Evolutionary conservation across 1,140 invertebrate species (phyloP).

Genomic region (Drosophila teissieri): DNA sequence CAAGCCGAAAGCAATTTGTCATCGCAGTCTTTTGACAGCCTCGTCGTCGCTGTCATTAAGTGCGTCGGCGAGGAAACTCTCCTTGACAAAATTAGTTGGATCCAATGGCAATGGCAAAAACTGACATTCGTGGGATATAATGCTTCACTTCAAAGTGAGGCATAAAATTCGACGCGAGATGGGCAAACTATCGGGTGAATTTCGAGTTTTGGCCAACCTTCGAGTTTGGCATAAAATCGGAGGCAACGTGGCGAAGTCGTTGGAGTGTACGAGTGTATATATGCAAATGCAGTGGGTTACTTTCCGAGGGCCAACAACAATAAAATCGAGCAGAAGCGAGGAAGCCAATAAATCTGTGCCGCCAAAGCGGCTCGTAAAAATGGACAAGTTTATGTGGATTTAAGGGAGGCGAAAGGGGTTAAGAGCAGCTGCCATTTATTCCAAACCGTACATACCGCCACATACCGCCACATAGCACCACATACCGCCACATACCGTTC

Average conservation of each 20-base stretch:
- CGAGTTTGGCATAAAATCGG: constrained; percentile 47
- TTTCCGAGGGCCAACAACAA: constrained; percentile 52
- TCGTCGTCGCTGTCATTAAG: constrained; percentile 54
- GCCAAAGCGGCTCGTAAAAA: constrained; percentile 64
- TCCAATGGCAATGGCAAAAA: background rate
- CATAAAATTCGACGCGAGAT: constrained; percentile 39
- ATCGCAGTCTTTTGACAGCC: constrained; percentile 50
- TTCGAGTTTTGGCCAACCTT: constrained; percentile 45
- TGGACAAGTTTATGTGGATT: constrained; percentile 52
- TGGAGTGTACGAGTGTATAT: background rate
- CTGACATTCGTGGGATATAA: constrained; percentile 35
- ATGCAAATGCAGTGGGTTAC: constrained; percentile 49
- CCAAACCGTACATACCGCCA: background rate
- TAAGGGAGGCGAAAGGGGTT: background rate
- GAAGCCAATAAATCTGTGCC: constrained; percentile 64
- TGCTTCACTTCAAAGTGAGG: constrained; percentile 48
- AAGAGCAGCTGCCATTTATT: constrained; percentile 49
- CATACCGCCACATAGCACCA: too few species aligned
- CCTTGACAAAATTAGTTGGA: background rate
- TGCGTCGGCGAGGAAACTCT: background rate
- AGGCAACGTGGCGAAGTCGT: constrained; percentile 4
- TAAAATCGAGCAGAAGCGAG: constrained; percentile 55
- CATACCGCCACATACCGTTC: background rate
- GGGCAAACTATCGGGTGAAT: constrained; percentile 35
- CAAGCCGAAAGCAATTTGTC: constrained; percentile 52